These are phyloP conservation scores for Cremastinae sp. DNA, from an alignment of 2,888 invertebrate genomes.

Conservation along the genomic window DNA sequence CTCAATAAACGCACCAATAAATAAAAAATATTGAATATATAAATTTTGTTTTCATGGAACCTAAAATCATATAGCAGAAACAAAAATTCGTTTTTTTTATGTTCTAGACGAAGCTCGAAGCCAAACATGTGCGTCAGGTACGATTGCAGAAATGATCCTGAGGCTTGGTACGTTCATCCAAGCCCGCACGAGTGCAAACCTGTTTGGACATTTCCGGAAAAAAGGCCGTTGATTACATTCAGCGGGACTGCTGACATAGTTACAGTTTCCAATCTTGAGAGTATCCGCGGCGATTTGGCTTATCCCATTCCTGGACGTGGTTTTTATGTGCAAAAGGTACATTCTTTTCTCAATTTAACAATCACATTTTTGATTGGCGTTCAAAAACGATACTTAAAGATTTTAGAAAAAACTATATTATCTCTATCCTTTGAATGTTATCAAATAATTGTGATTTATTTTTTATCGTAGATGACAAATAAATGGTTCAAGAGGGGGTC, in stretches of 20 bases:
- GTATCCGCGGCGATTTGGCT: conserved; percentile 65
- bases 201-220: conserved; percentile 70
- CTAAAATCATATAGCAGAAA: background rate
- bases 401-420: background rate
- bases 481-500: conserved; percentile 71
- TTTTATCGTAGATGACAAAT: conserved; percentile 61
- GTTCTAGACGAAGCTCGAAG: conserved; percentile 59
- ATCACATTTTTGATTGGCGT: too few relatives aligned
- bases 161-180: conserved; percentile 70
- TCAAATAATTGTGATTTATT: conserved; percentile 1
- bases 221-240: conserved; percentile 73
- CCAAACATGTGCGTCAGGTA: conserved; percentile 68
- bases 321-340: conserved; percentile 71
- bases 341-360: conserved; percentile 2
- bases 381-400: background rate
- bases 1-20: too few relatives aligned
- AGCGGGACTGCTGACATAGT: conserved; percentile 66
- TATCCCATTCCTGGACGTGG: conserved; percentile 69
- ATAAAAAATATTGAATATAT: background rate
- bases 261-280: conserved; percentile 65
- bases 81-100: background rate
- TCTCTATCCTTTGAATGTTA: conserved; percentile 3
- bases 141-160: conserved; percentile 70
- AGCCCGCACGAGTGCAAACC: conserved; percentile 73
- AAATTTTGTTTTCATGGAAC: background rate